Evolutionary conservation across 2,797 vertebrate species (phyloP).

Genomic region (Oreochromis mossambicus): DNA sequence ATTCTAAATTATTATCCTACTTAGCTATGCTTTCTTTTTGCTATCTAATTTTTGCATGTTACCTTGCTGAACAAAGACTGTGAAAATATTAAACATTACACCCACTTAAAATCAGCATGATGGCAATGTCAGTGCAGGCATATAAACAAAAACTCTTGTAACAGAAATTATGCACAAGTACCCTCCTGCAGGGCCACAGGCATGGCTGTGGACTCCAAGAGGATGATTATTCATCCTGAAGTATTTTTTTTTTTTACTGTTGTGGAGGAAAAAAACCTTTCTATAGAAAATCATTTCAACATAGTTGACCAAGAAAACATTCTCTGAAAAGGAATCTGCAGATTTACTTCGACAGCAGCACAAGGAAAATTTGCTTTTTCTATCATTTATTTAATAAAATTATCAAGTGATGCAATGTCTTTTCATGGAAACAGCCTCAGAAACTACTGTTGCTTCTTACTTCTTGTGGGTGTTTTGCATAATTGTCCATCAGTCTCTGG

Average conservation of each 20-base stretch:
- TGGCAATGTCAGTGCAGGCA: fast-evolving
- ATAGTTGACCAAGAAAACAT: background rate
- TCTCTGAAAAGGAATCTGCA: background rate
- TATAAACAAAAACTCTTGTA: background rate
- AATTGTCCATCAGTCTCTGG: background rate
- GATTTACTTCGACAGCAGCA: background rate
- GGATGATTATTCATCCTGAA: background rate
- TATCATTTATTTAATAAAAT: background rate
- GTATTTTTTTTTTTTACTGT: background rate
- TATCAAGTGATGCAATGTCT: background rate
- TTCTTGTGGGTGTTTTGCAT: background rate
- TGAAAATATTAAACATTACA: background rate
- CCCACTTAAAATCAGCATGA: fast-evolving
- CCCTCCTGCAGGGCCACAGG: background rate
- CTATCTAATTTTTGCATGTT: background rate
- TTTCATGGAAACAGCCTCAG: background rate
- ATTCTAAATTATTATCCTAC: background rate
- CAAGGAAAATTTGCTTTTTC: fast-evolving
- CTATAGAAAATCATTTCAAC: background rate
- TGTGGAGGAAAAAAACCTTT: background rate
- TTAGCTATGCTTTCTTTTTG: background rate
- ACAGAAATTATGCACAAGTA: background rate
- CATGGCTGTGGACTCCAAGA: background rate
- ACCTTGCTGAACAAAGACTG: background rate
- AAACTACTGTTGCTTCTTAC: background rate